phyloP scores from a whole-genome alignment of 2,888 invertebrate genomes.

The Heliconius cydno region DNA sequence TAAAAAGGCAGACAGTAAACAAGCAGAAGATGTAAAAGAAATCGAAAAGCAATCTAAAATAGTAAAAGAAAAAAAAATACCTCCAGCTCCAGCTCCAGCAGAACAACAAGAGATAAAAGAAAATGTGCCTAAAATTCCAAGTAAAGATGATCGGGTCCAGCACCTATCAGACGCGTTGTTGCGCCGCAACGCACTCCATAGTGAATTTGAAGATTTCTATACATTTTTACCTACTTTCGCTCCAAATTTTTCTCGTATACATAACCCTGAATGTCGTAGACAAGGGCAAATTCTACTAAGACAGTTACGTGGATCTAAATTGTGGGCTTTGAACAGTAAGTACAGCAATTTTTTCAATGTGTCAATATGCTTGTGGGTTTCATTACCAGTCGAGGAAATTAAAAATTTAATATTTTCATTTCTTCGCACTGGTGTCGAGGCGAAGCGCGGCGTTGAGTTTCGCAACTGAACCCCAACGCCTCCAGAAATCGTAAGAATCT shows the following conservation, averaged over 20 bases:
- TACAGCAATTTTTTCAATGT: slow-evolving; percentile 47
- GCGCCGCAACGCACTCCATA: slow-evolving; percentile 74
- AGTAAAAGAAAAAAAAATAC: slow-evolving; percentile 25
- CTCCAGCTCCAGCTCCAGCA: too few relatives aligned
- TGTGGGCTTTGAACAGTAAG: slow-evolving; percentile 90
- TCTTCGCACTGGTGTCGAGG: too few relatives aligned
- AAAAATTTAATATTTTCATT: too few relatives aligned
- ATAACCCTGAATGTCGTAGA: slow-evolving; percentile 86
- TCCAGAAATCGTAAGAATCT: too few relatives aligned
- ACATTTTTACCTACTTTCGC: slow-evolving; percentile 87
- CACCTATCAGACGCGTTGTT: slow-evolving; percentile 70
- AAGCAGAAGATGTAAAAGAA: slow-evolving; percentile 25
- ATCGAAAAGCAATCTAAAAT: slow-evolving; percentile 33
- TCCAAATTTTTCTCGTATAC: slow-evolving; percentile 86
- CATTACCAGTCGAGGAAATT: too few relatives aligned
- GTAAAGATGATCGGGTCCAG: slow-evolving; percentile 63
- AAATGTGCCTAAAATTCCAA: slow-evolving; percentile 51
- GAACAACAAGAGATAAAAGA: slow-evolving; percentile 35
- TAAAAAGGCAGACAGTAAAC: slow-evolving; percentile 24
- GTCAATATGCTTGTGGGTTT: neutral
- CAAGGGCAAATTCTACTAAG: slow-evolving; percentile 87
- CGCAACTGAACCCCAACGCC: too few relatives aligned
- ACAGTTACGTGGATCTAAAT: slow-evolving; percentile 86
- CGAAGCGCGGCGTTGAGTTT: too few relatives aligned
- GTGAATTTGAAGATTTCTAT: slow-evolving; percentile 85